Evolutionary conservation across 2,888 invertebrate genomes (phyloP).

Genomic region (Cataglyphis rosenhaueri): DNA sequence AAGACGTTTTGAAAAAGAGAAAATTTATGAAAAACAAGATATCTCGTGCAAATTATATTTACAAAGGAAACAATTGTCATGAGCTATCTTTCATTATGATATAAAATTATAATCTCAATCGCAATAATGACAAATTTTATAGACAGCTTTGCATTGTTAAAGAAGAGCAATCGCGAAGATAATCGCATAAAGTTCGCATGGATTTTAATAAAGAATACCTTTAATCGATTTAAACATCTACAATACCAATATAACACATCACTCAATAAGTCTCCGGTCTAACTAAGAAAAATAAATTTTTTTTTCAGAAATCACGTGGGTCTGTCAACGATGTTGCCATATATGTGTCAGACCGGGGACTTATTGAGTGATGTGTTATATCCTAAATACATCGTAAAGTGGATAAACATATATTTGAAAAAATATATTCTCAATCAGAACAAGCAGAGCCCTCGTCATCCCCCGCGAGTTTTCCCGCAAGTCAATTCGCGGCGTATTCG

Average conservation of each 20-base stretch:
- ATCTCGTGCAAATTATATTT: not conserved
- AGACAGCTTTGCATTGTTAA: not conserved
- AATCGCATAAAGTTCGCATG: not conserved
- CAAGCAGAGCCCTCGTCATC: conserved; percentile 66
- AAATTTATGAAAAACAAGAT: not conserved
- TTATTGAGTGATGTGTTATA: not conserved
- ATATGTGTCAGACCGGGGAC: too few species aligned
- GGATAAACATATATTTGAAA: not conserved
- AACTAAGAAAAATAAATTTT: too few species aligned
- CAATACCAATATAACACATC: not conserved
- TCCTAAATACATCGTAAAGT: not conserved
- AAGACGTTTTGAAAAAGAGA: not conserved
- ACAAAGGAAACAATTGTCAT: not conserved
- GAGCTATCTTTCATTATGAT: not conserved
- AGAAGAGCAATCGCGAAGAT: not conserved
- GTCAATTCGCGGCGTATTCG: conserved; percentile 27
- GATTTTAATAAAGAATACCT: not conserved
- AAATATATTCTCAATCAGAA: not conserved
- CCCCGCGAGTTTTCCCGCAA: conserved; percentile 63
- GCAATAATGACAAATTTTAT: not conserved
- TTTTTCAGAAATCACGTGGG: too few species aligned
- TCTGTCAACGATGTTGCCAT: too few species aligned
- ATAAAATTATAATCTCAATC: not conserved
- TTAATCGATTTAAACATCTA: not conserved
- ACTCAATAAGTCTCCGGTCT: too few species aligned